phyloP scores from a whole-genome alignment of 2,797 vertebrate genomes.

The Hoplostethus mediterraneus region DNA sequence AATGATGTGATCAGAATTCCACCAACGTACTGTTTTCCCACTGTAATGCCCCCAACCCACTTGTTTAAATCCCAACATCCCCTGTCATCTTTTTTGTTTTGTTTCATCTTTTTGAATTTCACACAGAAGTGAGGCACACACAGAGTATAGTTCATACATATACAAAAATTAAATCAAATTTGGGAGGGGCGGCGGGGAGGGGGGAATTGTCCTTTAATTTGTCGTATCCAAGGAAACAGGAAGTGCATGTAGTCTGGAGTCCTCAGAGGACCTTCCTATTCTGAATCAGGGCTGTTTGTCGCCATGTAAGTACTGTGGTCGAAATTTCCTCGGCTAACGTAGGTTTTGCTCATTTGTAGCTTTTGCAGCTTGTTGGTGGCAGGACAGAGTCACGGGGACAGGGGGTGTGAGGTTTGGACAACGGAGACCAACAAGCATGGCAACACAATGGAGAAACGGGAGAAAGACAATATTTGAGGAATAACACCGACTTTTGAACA shows the following conservation, averaged over 20 bases:
- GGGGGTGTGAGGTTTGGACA: conserved; percentile 67
- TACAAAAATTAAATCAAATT: conserved; percentile 83
- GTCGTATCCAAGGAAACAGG: conserved; percentile 75
- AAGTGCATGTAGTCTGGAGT: conserved; percentile 84
- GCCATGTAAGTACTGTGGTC: conserved; percentile 71
- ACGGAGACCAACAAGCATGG: conserved; percentile 75
- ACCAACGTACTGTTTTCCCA: conserved; percentile 81
- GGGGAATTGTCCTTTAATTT: conserved; percentile 74
- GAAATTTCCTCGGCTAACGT: conserved; percentile 61
- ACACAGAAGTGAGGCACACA: conserved; percentile 90
- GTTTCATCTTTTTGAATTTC: conserved; percentile 82
- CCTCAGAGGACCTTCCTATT: conserved; percentile 82
- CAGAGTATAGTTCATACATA: conserved; percentile 88
- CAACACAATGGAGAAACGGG: conserved; percentile 73
- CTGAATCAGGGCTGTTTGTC: conserved; percentile 72
- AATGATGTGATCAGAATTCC: conserved; percentile 86
- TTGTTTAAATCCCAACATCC: conserved; percentile 38
- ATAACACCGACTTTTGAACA: conserved; percentile 48
- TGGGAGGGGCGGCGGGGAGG: conserved; percentile 63
- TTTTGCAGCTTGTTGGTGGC: conserved; percentile 77
- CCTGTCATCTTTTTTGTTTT: conserved; percentile 79
- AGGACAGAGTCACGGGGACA: conserved; percentile 52
- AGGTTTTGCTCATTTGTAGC: conserved; percentile 68
- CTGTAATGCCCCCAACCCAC: conserved; percentile 75
- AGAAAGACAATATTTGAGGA: conserved; percentile 70